These are phyloP conservation scores for Hydractinia symbiolongicarpus DNA, from an alignment of 30 jellyfish, hydroid and myxozoan genomes.

Conservation along the genomic window DNA sequence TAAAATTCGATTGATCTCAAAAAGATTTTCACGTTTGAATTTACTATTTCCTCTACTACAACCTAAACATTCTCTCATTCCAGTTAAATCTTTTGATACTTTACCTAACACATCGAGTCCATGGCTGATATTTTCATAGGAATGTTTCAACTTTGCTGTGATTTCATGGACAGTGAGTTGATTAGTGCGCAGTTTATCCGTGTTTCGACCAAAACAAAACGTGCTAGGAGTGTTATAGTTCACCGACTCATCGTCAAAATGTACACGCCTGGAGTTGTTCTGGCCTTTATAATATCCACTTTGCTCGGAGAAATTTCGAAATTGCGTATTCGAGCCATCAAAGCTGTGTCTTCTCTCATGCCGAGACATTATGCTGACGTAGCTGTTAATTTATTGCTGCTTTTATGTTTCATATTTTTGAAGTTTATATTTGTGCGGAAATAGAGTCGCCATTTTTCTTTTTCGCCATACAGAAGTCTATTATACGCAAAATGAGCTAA, in stretches of 20 bases:
- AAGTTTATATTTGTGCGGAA: not conserved
- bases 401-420: not conserved
- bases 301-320: not conserved
- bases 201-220: not conserved
- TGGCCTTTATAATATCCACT: not conserved
- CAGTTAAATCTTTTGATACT: constrained; percentile 14
- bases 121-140: constrained; percentile 25
- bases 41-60: not conserved
- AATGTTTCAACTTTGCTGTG: constrained; percentile 34
- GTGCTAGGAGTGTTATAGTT: not conserved
- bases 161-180: constrained; percentile 11
- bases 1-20: constrained; percentile 24
- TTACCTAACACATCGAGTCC: constrained; percentile 29
- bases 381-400: not conserved
- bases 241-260: constrained; percentile 10
- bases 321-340: not conserved
- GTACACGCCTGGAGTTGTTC: constrained; percentile 12
- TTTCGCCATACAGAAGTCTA: too few species aligned
- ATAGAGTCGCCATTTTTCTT: too few species aligned
- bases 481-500: too few species aligned
- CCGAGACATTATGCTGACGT: not conserved
- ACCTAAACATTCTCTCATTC: constrained; percentile 1
- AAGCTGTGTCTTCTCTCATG: not conserved
- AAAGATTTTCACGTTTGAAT: not conserved
- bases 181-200: not conserved